These are phyloP conservation scores for Thaumetopoea pityocampa DNA, from an alignment of 1,140 invertebrate species.

Conservation along the genomic window DNA sequence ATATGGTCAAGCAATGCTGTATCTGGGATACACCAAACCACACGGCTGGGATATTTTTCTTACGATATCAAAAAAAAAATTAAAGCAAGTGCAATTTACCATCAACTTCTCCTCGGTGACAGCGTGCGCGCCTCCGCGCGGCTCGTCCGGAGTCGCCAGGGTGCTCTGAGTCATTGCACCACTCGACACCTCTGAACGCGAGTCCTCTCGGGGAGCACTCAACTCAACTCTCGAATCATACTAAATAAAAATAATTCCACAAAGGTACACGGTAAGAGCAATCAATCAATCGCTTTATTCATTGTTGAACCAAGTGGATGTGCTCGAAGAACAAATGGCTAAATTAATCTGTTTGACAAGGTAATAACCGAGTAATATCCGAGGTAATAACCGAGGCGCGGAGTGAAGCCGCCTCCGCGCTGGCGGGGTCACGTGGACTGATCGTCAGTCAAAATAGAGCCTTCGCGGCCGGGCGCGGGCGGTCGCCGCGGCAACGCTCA, in stretches of 20 bases:
- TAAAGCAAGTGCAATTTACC: too few relatives aligned
- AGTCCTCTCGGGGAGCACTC: not conserved
- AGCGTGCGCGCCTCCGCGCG: slow-evolving; percentile 42
- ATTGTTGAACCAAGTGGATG: too few relatives aligned
- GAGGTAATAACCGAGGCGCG: slow-evolving; percentile 1
- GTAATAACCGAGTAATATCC: not conserved
- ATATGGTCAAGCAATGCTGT: too few relatives aligned
- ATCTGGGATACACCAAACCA: too few relatives aligned
- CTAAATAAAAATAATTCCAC: not conserved
- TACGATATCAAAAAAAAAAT: too few relatives aligned
- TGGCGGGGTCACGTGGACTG: slow-evolving; percentile 50
- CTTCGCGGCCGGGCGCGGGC: slow-evolving; percentile 43
- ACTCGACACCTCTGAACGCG: slow-evolving; percentile 5
- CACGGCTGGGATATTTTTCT: too few relatives aligned
- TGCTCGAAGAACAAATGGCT: too few relatives aligned
- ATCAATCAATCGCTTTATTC: slow-evolving; percentile 13
- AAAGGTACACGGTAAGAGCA: not conserved
- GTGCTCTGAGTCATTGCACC: slow-evolving; percentile 62
- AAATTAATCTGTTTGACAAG: too few relatives aligned
- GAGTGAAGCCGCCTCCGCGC: slow-evolving; percentile 26
- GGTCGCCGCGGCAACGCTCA: slow-evolving; percentile 61
- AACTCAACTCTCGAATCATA: not conserved
- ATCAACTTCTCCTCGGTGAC: slow-evolving; percentile 67
- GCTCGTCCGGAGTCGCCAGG: slow-evolving; percentile 43
- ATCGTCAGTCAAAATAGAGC: slow-evolving; percentile 53